phyloP scores from a whole-genome alignment of 1,140 invertebrate genomes.

The Cephus cinctus region DNA sequence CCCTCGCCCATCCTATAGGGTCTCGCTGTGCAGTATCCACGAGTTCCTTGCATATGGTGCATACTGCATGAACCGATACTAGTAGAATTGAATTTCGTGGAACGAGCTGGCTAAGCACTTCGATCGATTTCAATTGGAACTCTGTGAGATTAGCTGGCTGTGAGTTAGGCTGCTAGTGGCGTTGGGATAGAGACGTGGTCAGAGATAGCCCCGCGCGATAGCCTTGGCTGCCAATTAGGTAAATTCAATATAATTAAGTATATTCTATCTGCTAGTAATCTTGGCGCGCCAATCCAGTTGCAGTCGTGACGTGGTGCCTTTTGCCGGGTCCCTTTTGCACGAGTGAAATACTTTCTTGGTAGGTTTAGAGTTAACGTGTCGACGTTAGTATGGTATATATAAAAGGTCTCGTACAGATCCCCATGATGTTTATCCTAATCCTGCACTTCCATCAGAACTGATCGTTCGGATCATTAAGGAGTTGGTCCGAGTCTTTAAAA shows the following conservation, averaged over 20 bases:
- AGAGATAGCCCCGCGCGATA: conserved; percentile 25
- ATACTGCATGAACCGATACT: too few relatives aligned
- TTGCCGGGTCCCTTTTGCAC: too few relatives aligned
- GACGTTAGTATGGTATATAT: too few relatives aligned
- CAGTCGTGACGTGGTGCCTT: conserved; percentile 12
- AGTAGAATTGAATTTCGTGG: conserved; percentile 13
- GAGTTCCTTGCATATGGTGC: too few relatives aligned
- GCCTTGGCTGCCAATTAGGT: conserved; percentile 33
- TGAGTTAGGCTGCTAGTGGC: neutral
- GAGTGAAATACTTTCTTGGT: too few relatives aligned
- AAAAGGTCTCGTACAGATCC: too few relatives aligned
- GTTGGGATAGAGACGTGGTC: conserved; percentile 26
- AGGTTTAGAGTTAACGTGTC: too few relatives aligned
- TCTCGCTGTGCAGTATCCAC: too few relatives aligned
- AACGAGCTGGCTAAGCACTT: neutral
- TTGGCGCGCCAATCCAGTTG: conserved; percentile 10
- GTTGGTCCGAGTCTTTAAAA: conserved; percentile 27
- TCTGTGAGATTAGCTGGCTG: conserved; percentile 14
- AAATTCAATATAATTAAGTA: conserved; percentile 40
- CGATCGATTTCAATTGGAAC: conserved; percentile 30
- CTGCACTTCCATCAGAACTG: too few relatives aligned
- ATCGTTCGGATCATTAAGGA: too few relatives aligned
- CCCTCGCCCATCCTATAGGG: too few relatives aligned
- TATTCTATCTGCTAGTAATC: conserved; percentile 28
- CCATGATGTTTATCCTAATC: too few relatives aligned